Evolutionary conservation across 2,113 vertebrate genomes (phyloP).

Genomic region (Catagonus wagneri): DNA sequence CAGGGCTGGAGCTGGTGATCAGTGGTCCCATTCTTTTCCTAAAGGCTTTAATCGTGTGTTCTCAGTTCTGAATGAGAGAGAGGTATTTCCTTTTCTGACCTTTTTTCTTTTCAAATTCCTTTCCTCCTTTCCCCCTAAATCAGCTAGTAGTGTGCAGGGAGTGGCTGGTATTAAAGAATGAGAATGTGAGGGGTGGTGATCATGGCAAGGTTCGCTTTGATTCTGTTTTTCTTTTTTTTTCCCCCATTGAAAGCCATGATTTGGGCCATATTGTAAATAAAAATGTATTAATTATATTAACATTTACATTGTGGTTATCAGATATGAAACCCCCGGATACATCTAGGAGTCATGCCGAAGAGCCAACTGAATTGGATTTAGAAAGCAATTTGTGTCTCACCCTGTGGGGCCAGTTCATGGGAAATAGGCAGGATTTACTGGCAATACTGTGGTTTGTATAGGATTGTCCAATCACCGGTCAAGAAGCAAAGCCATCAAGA

Average conservation of each 20-base stretch:
- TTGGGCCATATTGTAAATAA: background rate
- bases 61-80: background rate
- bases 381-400: background rate
- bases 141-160: background rate
- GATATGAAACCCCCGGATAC: background rate
- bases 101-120: background rate
- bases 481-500: background rate
- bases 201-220: background rate
- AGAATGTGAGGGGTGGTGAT: background rate
- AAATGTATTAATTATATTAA: background rate
- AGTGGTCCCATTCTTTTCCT: background rate
- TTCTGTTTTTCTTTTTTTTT: background rate
- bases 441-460: background rate
- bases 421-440: background rate
- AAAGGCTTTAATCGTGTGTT: background rate
- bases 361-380: background rate
- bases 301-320: background rate
- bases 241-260: background rate
- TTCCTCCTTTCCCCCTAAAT: background rate
- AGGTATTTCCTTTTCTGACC: constrained; percentile 5
- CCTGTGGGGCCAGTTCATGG: background rate
- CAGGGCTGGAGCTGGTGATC: background rate
- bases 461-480: background rate
- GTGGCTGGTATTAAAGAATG: background rate
- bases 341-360: background rate